Conservation (phyloP, 2,797 vertebrate genomes). For the Clarias pachynema region DNA sequence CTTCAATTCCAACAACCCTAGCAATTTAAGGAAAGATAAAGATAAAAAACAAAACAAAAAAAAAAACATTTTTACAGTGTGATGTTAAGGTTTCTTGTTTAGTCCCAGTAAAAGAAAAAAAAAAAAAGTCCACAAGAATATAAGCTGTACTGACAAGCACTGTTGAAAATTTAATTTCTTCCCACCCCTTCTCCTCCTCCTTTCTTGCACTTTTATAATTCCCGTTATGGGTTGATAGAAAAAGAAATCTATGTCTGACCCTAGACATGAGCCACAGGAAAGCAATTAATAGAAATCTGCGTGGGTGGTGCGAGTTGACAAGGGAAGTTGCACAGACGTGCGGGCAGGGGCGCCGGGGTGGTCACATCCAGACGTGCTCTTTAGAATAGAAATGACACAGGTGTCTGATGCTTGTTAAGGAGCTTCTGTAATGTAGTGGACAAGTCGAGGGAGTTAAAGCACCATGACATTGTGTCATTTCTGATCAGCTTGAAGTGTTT, state of each 20-base stretch:
- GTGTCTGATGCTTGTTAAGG: not conserved
- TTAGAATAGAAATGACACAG: conserved; percentile 6
- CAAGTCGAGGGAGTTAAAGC: not conserved
- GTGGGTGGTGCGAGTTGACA: conserved; percentile 59
- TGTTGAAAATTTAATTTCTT: conserved; percentile 71
- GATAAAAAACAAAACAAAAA: no score
- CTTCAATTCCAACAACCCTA: not conserved
- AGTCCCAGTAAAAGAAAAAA: conserved; percentile 68
- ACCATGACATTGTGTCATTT: not conserved
- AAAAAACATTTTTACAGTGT: not conserved
- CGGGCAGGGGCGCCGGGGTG: not conserved
- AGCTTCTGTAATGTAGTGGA: not conserved
- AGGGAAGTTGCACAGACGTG: conserved; percentile 26
- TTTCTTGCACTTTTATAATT: conserved; percentile 72
- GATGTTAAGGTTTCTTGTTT: conserved; percentile 57
- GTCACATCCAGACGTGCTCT: not conserved
- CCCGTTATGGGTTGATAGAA: conserved; percentile 54
- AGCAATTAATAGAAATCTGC: conserved; percentile 66
- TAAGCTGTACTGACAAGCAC: conserved; percentile 66
- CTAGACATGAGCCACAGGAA: conserved; percentile 62
- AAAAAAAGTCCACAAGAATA: conserved; percentile 60
- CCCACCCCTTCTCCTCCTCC: conserved; percentile 44
- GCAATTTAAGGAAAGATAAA: not conserved
- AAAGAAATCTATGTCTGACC: conserved; percentile 73
- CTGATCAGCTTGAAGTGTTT: not conserved